Percentiles rank a stretch among this genome's conserved stretches.
Evolutionary conservation across 2,113 vertebrate species (phyloP).

Genomic region (Cyanoramphus novaezelandiae): DNA sequence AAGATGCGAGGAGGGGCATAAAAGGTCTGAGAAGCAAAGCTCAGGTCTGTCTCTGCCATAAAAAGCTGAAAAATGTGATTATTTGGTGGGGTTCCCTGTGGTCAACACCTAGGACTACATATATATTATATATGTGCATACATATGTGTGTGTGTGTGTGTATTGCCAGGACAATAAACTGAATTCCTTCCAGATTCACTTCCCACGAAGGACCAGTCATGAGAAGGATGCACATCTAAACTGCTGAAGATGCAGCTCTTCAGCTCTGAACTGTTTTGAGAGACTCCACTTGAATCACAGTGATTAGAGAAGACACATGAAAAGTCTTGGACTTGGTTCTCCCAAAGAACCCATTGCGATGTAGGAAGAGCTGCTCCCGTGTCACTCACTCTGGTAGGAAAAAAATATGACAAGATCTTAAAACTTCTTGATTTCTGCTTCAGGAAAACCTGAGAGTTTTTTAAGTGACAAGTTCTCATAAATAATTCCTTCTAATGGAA

Average conservation of each 20-base stretch:
- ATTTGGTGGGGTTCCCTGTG: neutral
- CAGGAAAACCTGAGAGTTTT: neutral
- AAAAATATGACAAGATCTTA: neutral
- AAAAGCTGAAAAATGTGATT: neutral
- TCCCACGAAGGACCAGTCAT: neutral
- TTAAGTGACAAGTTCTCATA: constrained; percentile 52
- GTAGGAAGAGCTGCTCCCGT: neutral
- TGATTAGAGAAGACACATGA: neutral
- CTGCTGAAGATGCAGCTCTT: neutral
- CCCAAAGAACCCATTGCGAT: neutral
- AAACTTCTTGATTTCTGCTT: neutral
- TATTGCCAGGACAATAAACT: neutral
- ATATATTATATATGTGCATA: neutral
- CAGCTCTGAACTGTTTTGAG: neutral
- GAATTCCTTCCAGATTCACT: neutral
- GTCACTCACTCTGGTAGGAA: neutral
- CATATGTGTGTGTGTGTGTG: neutral
- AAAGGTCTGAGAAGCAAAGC: neutral
- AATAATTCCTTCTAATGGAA: constrained; percentile 60
- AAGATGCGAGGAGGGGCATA: neutral
- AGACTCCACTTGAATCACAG: neutral
- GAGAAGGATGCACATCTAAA: neutral
- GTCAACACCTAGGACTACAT: neutral
- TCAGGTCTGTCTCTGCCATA: neutral
- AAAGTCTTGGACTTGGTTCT: neutral